Percentiles rank a stretch among this genome's conserved stretches.
phyloP scores from a whole-genome alignment of 2,888 invertebrate genomes.

The Hartigia nigra region DNA sequence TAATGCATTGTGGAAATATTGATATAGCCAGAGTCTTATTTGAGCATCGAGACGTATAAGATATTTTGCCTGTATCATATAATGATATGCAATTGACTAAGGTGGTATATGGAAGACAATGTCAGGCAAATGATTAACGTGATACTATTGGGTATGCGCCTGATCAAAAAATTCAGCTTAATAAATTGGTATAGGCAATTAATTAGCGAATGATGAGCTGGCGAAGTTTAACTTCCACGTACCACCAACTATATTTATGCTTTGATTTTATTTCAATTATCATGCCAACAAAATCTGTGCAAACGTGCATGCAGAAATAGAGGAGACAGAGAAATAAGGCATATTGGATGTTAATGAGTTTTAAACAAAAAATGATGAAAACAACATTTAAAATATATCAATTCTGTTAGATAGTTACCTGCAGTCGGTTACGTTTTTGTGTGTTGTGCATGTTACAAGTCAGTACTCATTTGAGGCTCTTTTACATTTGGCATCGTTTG shows the following conservation, averaged over 20 bases:
- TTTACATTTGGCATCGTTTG: conserved; percentile 62
- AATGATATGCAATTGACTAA: conserved; percentile 1
- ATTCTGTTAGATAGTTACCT: conserved; percentile 64
- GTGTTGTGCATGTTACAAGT: conserved; percentile 65
- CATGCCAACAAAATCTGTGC: conserved; percentile 44
- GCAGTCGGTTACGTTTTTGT: conserved; percentile 62
- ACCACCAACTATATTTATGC: conserved; percentile 13
- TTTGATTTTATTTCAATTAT: conserved; percentile 14
- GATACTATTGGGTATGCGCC: not conserved
- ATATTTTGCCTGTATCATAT: conserved; percentile 18
- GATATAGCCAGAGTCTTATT: not conserved
- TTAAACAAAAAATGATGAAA: conserved; percentile 28
- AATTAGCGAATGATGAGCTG: not conserved
- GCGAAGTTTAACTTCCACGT: conserved; percentile 11
- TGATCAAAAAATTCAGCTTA: not conserved
- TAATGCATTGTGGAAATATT: too few relatives aligned
- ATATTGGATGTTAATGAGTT: conserved; percentile 25
- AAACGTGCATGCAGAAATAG: conserved; percentile 50
- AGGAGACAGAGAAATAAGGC: conserved; percentile 34
- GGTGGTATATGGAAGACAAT: conserved; percentile 3
- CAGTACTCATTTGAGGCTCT: conserved; percentile 64
- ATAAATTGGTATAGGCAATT: not conserved
- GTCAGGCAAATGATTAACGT: not conserved
- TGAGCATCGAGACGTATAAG: not conserved
- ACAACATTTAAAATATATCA: conserved; percentile 37